Conservation (phyloP, 2,113 vertebrate species). For the Myrmophylax atrothorax region DNA sequence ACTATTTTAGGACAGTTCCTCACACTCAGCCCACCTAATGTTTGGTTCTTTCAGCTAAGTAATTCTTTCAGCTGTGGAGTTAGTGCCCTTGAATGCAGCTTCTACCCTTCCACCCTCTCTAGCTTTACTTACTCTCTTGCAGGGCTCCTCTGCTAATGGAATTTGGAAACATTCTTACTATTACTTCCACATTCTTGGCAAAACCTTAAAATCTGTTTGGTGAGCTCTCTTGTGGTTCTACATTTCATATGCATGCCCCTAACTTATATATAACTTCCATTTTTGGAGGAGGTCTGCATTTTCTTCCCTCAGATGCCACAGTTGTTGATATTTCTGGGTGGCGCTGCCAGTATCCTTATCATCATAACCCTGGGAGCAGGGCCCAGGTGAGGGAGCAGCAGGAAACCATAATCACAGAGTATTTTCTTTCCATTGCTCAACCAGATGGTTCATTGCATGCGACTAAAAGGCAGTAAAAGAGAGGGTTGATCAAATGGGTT, state of each 20-base stretch:
- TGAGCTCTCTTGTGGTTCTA: background rate
- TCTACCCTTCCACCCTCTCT: background rate
- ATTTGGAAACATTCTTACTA: background rate
- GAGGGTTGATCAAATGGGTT: background rate
- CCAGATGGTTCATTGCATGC: background rate
- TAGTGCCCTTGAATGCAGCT: background rate
- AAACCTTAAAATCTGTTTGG: background rate
- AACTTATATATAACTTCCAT: background rate
- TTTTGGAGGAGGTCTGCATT: background rate
- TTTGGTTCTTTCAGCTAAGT: background rate
- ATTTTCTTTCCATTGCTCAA: background rate
- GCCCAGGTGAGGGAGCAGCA: background rate
- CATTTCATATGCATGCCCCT: background rate
- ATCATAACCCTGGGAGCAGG: background rate
- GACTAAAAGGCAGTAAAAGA: background rate
- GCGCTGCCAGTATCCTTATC: background rate
- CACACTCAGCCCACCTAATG: background rate
- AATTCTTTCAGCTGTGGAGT: background rate
- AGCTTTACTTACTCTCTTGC: background rate
- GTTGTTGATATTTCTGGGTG: background rate
- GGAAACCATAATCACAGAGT: background rate
- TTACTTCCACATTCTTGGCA: background rate
- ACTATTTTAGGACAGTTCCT: background rate
- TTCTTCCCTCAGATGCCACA: background rate
- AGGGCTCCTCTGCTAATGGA: background rate